Percentiles rank a stretch among this genome's conserved stretches.
These are phyloP conservation scores for Oryzias woworae DNA, from an alignment of 2,113 vertebrate genomes.

Conservation along the genomic window DNA sequence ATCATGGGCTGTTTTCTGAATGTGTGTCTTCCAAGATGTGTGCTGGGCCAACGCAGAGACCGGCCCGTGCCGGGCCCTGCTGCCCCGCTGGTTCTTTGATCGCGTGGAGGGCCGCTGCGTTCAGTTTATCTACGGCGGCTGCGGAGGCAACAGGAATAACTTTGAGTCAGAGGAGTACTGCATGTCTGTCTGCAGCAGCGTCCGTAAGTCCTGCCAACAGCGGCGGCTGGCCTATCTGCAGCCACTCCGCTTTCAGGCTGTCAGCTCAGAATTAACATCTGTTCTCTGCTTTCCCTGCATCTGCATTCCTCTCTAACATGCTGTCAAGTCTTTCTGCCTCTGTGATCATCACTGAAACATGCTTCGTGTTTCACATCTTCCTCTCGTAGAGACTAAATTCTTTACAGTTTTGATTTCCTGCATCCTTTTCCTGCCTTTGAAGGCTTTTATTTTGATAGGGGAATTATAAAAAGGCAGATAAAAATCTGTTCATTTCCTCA, in stretches of 20 bases:
- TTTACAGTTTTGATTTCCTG: not conserved
- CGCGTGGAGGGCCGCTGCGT: constrained; percentile 87
- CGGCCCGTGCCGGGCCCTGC: constrained; percentile 93
- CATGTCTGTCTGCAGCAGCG: constrained; percentile 95
- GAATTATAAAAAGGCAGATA: too few species aligned
- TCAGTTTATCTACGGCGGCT: constrained; percentile 98
- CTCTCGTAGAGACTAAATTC: not conserved
- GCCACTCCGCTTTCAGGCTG: not conserved
- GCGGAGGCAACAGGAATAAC: constrained; percentile 99
- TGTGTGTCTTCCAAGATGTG: constrained; percentile 88
- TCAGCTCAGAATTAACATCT: too few species aligned
- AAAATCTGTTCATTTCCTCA: too few species aligned
- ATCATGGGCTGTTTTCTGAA: constrained; percentile 14
- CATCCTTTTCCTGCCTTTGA: not conserved
- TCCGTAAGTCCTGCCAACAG: constrained; percentile 87
- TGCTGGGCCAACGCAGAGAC: constrained; percentile 96
- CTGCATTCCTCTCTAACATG: constrained; percentile 40
- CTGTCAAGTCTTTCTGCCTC: not conserved
- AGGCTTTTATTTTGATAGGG: too few species aligned
- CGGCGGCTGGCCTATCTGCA: not conserved
- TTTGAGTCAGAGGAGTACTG: constrained; percentile 99
- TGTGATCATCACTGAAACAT: too few species aligned
- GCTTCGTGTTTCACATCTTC: not conserved
- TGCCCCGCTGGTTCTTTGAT: constrained; percentile 98
- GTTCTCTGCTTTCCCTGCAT: constrained; percentile 10